Base-by-base conservation (phyloP, 30 jellyfish, hydroid and myxozoan species). In the Chrysaora quinquecirrha region DNA sequence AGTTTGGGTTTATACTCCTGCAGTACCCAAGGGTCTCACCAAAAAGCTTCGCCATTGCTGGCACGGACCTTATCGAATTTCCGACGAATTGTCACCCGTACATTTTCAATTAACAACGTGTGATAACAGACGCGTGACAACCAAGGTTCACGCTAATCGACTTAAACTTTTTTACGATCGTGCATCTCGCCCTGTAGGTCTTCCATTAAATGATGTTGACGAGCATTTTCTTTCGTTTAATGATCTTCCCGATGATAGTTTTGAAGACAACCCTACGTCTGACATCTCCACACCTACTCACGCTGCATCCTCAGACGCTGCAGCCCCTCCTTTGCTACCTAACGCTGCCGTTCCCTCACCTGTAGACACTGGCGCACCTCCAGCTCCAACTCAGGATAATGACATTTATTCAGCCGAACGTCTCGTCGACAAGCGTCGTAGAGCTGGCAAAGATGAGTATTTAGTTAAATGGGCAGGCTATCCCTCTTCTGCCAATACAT, bases 1-100 rank as follows among this genome's bases (percentile, higher is more conserved):
- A 12, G 58, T 84, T 63, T 84, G 95, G 95, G 30, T 84, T 83
- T 64, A 84, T 84, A 84, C 88, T 22, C 87, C 95, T 19, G 82
- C 60, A 7, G 83, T 72, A 60, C 62, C 43, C 10, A 34, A 54
- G 73, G 95, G 88, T 74, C 63, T 84, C 11, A 72, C 83, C 24
- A 72, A 80, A 25, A 84, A 84, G 73, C 56, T 73, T 35, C 33
- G 82, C 1, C 88, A 72, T 47, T 75, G 56, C 20, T 61, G 95
- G 95, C 60, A 71, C 24, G 95, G 89, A 34, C 95, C 95, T 0
- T 84, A 16, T 73, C 95, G 89, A 3, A 84, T 84, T 19, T 54
- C 64, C 34, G 73, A 71, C 30, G 73, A 63, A 29, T 18, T 74
- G 73, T 84, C 95, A 14, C 48, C 30, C 38, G 95, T 73, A 61